phyloP scores from a whole-genome alignment of 2,797 vertebrate species.

The Ctenopoma multispine region DNA sequence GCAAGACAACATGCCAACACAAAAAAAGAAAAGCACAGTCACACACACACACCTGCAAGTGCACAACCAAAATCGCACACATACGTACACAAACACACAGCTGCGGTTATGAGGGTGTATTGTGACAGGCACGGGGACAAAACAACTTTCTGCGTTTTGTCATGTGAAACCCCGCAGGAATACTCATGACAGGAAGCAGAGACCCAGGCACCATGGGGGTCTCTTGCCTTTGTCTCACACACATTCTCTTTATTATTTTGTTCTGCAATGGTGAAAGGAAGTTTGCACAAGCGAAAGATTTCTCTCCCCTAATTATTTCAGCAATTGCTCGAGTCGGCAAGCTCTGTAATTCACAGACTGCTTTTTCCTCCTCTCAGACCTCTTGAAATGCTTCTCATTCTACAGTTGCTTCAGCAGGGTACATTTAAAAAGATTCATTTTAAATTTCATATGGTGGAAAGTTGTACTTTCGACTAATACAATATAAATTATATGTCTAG shows the following conservation, averaged over 20 bases:
- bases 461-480: background rate
- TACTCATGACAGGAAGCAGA: slow-evolving; percentile 90
- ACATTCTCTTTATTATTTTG: slow-evolving; percentile 86
- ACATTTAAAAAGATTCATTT: slow-evolving; percentile 20
- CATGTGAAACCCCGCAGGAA: slow-evolving; percentile 92
- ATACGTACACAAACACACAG: slow-evolving; percentile 72
- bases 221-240: slow-evolving; percentile 89
- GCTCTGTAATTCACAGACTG: slow-evolving; percentile 68
- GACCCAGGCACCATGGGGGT: slow-evolving; percentile 89
- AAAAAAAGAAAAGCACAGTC: slow-evolving; percentile 75
- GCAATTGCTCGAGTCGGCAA: slow-evolving; percentile 80
- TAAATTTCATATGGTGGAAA: slow-evolving; percentile 23
- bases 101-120: slow-evolving; percentile 88
- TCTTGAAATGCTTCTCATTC: slow-evolving; percentile 59
- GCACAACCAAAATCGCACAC: slow-evolving; percentile 55
- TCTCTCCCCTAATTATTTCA: slow-evolving; percentile 87
- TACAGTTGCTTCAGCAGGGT: slow-evolving; percentile 29
- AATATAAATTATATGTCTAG: background rate
- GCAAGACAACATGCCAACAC: slow-evolving; percentile 87
- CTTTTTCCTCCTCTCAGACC: slow-evolving; percentile 63
- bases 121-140: slow-evolving; percentile 90
- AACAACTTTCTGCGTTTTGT: slow-evolving; percentile 93
- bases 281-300: slow-evolving; percentile 87
- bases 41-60: slow-evolving; percentile 39
- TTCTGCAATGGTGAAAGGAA: slow-evolving; percentile 84